Evolutionary conservation across 2,888 invertebrate genomes (phyloP), one percentile per base, ranked within the genome.

Genomic region (Galerucella pusilla): DNA sequence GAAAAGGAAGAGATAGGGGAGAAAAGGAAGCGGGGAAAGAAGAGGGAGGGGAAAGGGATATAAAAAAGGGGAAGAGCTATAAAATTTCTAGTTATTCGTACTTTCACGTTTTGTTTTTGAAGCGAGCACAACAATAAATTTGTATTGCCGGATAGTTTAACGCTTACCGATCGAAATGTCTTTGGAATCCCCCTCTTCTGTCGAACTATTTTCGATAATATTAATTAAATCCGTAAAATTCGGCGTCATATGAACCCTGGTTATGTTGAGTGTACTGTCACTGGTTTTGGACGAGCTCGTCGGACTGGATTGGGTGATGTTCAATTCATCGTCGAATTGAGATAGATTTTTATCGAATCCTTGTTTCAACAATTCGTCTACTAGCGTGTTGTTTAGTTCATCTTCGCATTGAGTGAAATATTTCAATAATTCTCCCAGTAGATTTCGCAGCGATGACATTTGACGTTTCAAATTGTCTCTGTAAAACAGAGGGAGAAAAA

Each of bases 361-460:
- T 45, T 89, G 85, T 54, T 89, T 90, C 65, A 90, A 75, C 61
- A 93, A 88, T 82, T 92, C 92, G 68, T 91, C 92, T 0, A 94
- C 90, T 67, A 95, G 88, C 14, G 94, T 94, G 79, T 91, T 91
- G 87, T 94, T 95, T 57, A 95, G 88, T 86, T 95, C 95, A 84
- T 94, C 93, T 85, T 95, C 95, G 68, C 94, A 94, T 80, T 91
- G 89, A 9, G 91, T 91, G 84, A 94, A 93, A 86, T 94, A 95
- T 84, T 92, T 92, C 64, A 93, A 90, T 82, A 95, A 87, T 85
- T 94, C 93, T 0, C 90, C 88, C 75, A 95, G 89, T 46, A 93
- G 90, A 78, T 90, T 90, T 80, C 93, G 92, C 72, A 95, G 89
- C 57, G 91, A 91, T 67, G 89, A 87, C 45, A 93, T 92, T 70